Evolutionary conservation across 2,888 invertebrate species (phyloP), one percentile per base, ranked within the genome.

Genomic region (Hermaeophaga mercurialis): DNA sequence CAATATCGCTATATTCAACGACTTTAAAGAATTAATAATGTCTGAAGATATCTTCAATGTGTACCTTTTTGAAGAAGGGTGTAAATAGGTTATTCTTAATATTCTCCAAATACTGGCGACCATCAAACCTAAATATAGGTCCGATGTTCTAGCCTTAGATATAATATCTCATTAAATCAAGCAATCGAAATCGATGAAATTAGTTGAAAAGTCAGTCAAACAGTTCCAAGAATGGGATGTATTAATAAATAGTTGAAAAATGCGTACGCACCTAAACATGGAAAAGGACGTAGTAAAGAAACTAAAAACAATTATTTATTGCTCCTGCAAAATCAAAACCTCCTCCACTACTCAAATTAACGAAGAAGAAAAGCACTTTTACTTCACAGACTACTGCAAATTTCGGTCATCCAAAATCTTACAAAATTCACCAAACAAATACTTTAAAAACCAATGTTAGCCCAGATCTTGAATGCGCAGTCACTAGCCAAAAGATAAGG

Each of bases 31-130:
- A 11, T 74, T 81, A 24, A 79, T 85, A 0, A 82, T 82, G 48
- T 79, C 82, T 8, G 78, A 80, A 26, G 81, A 83, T 7, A 81
- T 84, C 22, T 74, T 87, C 15, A 82, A 83, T 69, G 72, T 87
- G 28, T 75, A 79, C 58, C 77, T 84, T 5, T 83, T 83, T 69
- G 79, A 87, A 50, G 84, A 87, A 69, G 86, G 77, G 1, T 80
- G 84, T 8, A 85, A 83, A 67, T 84, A 85, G 31, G 80, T 82
- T 3, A 82, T 83, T 66, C 75, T 84, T 57, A 80, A 80, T 43
- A 79, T 83, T 50, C 73, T 78, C 46, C 75, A 80, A 6, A 82
- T 85, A 78, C 84, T 86, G 73, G 81, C 79, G 65, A 78, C 79
- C 48, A 79, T 88, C 56, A 87, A 88, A 73, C 70, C 75, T 1